Base-by-base conservation (phyloP, 2,797 vertebrate genomes). In the Acrocephalus scirpaceus region DNA sequence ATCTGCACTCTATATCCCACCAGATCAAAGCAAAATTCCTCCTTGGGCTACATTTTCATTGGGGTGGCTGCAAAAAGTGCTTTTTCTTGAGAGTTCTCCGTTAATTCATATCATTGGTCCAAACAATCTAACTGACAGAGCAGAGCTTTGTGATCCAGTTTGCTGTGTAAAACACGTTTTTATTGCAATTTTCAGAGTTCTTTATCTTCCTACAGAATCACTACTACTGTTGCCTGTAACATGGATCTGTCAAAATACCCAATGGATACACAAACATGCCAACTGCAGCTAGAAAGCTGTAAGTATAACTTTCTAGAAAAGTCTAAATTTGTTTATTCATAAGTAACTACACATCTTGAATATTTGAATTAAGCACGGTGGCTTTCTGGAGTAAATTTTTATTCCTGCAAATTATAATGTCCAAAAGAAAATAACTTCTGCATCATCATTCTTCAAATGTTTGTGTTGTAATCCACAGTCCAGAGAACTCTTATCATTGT, bases 231-330 rank as follows among this genome's bases (percentile, higher is more conserved):
- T 86, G 97, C 98, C 14, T 98, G 98, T 87, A 98, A 98, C 92
- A 98, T 98, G 98, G 98, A 98, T 76, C 93, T 98, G 50, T 98
- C 98, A 47, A 98, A 98, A 96, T 98, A 98, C 32, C 98, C 98
- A 45, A 98, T 98, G 98, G 98, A 98, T 93, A 98, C 97, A 60
- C 98, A 98, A 86, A 98, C 96, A 1, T 98, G 98, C 95, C 97
- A 40, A 81, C 40, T 98, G 88, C 98, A 98, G 75, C 95, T 98
- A 51, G 98, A 98, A 96, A 98, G 98, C 88, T 98, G 98, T 98
- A 95, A 98, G 98, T 98, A 96, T 26, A 53, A 67, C 11, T 2
- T 40, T 78, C 60, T 38, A 19, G 7, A 34, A 61, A 60, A 80
- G 50, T n/a, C 11, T 67, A 47, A 20, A 21, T 78, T 50, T 75